phyloP scores from a whole-genome alignment of 2,888 invertebrate genomes.

The Monoplex corrugatus region DNA sequence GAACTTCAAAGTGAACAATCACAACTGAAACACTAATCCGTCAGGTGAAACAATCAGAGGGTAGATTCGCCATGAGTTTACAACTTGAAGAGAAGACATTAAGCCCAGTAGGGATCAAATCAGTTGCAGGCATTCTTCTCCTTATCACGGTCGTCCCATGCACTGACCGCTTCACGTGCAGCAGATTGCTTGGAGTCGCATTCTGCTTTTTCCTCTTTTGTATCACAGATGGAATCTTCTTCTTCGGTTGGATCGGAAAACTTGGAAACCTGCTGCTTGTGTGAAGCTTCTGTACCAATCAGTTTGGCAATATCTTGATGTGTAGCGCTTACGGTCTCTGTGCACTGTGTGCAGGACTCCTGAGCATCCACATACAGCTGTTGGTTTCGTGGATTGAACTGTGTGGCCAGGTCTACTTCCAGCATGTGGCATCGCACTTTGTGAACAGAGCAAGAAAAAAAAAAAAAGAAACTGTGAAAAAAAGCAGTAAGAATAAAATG shows the following conservation, averaged over 20 bases:
- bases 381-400: conserved; percentile 67
- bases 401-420: conserved; percentile 69
- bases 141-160: no score
- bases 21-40: no score
- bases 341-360: conserved; percentile 61
- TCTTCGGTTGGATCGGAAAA: no score
- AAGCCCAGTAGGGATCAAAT: no score
- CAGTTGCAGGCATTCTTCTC: no score
- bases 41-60: no score
- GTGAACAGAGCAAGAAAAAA: conserved; percentile 37
- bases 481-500: neutral
- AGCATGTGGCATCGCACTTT: conserved; percentile 68
- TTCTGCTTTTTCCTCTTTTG: neutral
- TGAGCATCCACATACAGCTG: conserved; percentile 59
- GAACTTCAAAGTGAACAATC: no score
- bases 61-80: no score
- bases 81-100: no score
- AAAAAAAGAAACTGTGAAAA: neutral
- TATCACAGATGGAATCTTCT: neutral
- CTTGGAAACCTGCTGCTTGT: no score
- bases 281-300: neutral
- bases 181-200: no score
- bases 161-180: no score
- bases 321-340: neutral
- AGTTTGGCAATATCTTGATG: neutral